Evolutionary conservation across 30 jellyfish, hydroid and myxozoan species (phyloP), one percentile per base, ranked within the genome.

Genomic region (Nemopilema nomurai): DNA sequence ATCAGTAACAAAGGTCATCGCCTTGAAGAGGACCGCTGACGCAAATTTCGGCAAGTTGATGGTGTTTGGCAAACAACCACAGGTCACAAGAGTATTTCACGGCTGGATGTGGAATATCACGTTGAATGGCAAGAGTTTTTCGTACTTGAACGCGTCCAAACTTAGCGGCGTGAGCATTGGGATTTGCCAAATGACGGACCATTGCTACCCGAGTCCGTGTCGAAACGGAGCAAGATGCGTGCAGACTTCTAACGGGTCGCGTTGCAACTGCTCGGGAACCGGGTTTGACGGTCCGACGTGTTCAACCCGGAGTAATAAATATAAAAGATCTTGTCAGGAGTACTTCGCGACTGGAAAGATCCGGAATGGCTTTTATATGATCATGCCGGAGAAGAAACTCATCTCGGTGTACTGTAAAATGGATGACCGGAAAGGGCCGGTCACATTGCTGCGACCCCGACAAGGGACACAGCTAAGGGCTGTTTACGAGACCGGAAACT

Each of bases 131-230:
- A 51, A 77, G 22, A 25, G 65, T 29, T n/a, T 75, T 24, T 18
- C 90, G 9, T 69, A 85, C 74, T 16, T 50, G 27, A 85, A 76
- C 68, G 87, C 81, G 21, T 49, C 87, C 18, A 21, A 74, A 24
- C 53, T 66, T 0, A 69, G 63, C 28, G 86, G 63, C 22, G 80
- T 68, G 41, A 77, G 81, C 62, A 57, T 75, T 24, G 86, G 85
- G 0, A 30, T n/a, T 22, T 89, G 91, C 51, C 51, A 68, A 66
- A 94, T 90, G 89, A 67, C 31, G 9, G 99, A 94, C 62, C 69
- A 29, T 23, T 94, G 99, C 50, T 94, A 74, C 64, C 99, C 99
- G 31, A 89, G 85, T 52, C 94, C 90, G 8, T 94, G 99, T 87
- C 82, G 78, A 24, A 86, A 94, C 52, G 69, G 77, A 18, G 92